These are phyloP conservation scores for Characodon lateralis DNA, from an alignment of 2,797 vertebrate species.

Conservation along the genomic window DNA sequence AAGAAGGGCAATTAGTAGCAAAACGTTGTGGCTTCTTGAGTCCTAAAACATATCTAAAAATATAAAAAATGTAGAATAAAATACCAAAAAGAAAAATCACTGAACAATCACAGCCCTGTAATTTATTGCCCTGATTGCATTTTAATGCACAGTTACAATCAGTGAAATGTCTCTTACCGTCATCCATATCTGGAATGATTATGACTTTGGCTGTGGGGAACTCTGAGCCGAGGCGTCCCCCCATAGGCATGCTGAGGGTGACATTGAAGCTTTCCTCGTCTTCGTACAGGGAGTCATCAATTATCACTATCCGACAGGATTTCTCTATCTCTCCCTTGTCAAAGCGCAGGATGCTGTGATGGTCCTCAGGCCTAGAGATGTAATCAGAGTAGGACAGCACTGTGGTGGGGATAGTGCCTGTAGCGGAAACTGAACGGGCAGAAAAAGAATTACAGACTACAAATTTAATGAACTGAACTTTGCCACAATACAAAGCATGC, in stretches of 20 bases:
- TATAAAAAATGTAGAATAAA: conserved; percentile 8
- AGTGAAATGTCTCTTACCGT: conserved; percentile 83
- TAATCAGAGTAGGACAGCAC: conserved; percentile 97
- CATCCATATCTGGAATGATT: conserved; percentile 89
- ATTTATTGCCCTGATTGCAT: conserved; percentile 25
- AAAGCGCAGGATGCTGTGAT: conserved; percentile 89
- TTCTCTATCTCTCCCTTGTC: conserved; percentile 89
- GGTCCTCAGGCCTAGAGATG: conserved; percentile 92
- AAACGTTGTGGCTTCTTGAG: conserved; percentile 9
- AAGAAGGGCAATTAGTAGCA: neutral
- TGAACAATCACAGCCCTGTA: conserved; percentile 27
- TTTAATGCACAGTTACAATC: conserved; percentile 19
- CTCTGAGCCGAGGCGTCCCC: conserved; percentile 86
- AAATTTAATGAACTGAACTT: conserved; percentile 20
- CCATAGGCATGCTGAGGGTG: conserved; percentile 92
- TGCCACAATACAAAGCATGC: neutral
- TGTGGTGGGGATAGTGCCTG: conserved; percentile 88
- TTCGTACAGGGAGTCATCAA: conserved; percentile 94
- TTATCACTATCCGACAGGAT: conserved; percentile 87
- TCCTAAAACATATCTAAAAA: conserved; percentile 22
- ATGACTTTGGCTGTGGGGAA: conserved; percentile 83
- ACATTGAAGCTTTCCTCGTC: conserved; percentile 90
- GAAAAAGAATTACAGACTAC: conserved; percentile 27
- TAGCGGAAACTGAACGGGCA: conserved; percentile 74
- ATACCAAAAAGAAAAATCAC: conserved; percentile 13